These are phyloP conservation scores for Ridgeia piscesae DNA, from an alignment of 1,140 invertebrate genomes.

Conservation along the genomic window DNA sequence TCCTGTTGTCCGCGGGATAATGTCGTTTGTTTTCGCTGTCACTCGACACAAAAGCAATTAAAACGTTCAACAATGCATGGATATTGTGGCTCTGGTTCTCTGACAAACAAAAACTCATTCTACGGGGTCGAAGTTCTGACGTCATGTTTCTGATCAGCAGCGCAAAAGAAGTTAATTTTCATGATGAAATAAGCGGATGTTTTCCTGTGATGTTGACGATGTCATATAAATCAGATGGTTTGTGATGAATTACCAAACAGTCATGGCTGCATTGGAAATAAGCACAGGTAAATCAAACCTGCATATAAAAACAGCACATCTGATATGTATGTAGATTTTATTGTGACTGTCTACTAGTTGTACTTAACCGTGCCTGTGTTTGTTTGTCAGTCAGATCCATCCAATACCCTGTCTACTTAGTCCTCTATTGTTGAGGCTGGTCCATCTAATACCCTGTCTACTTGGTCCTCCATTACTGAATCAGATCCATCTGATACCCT, in stretches of 20 bases:
- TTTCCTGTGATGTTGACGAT: neutral
- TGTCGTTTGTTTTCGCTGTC: neutral
- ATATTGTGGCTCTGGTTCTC: neutral
- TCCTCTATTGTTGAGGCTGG: too few relatives aligned
- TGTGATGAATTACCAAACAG: neutral
- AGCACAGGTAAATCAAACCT: neutral
- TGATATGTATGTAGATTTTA: neutral
- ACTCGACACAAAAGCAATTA: conserved; percentile 19
- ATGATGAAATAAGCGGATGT: neutral
- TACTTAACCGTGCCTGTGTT: neutral
- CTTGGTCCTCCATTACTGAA: neutral
- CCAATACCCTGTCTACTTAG: neutral
- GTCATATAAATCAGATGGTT: neutral
- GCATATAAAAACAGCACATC: neutral
- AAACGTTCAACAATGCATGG: conserved; percentile 8
- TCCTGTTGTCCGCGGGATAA: neutral
- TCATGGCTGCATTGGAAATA: neutral
- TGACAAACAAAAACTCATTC: neutral
- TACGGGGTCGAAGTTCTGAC: neutral
- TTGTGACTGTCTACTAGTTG: neutral
- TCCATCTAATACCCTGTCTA: too few relatives aligned
- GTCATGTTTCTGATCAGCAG: neutral
- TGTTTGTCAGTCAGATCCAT: neutral
- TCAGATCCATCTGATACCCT: neutral
- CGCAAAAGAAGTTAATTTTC: neutral